Evolutionary conservation across 2,797 vertebrate species (phyloP), one percentile per base, ranked within the genome.

Genomic region (Amblyraja radiata): DNA sequence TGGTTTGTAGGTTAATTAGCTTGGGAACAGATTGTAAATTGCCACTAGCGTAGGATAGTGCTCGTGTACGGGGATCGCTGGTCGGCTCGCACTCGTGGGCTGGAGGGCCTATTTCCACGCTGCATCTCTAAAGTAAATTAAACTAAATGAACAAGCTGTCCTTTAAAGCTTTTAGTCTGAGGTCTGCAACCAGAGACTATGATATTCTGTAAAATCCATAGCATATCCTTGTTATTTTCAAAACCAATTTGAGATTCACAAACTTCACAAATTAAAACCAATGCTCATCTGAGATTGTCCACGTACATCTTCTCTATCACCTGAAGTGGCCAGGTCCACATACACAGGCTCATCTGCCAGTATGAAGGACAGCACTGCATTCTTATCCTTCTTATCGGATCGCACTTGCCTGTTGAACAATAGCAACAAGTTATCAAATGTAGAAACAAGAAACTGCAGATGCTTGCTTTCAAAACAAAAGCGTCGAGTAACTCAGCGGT

Each of bases 371-470:
- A 99, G 98, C 93, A 99, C 98, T 0, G 98, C 97, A 92, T 97
- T 98, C 96, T 98, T 99, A 95, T 99, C 98, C 95, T 97, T 99
- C 93, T 97, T 97, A 86, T 98, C 99, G 81, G 98, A 97, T 90
- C 98, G 97, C 93, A 99, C 97, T 96, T 99, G 99, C 99, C 99
- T 99, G 94, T 80, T 39, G 68, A 73, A 11, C 23, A n/a, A 7
- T 21, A 77, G 6, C 39, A 93, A 25, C n/a, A 71, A 68, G 11
- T 65, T 71, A 73, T 1, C 68, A 73, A 76, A 16, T 16, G 46
- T 46, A 0, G 46, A 46, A 46, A 46, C 46, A 46, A 46, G 2
- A 46, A 46, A 46, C 46, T 46, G 46, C 46, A 46, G 46, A 46
- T 46, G 46, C 46, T 46, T 46, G 46, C 46, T 2, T 4, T 3